A percentile compares a stretch with the other conserved stretches of the same genome.
These are phyloP conservation scores for Brachionus plicatilis DNA, from an alignment of 1,140 invertebrate species.

Conservation along the genomic window DNA sequence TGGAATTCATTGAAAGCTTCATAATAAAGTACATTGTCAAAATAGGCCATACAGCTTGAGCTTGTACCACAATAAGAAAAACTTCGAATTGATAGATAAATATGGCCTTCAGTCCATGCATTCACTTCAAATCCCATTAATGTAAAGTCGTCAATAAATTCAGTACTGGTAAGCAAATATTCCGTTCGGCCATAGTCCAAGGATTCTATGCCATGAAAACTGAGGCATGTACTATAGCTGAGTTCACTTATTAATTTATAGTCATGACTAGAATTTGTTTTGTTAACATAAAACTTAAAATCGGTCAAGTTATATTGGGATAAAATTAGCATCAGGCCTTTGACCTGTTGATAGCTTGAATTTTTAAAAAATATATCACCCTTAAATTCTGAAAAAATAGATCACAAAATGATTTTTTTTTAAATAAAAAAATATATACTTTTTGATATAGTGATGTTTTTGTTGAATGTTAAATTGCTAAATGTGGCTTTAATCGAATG, in stretches of 20 bases:
- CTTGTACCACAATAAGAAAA: neutral
- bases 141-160: neutral
- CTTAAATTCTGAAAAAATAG: neutral
- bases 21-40: neutral
- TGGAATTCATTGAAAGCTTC: neutral
- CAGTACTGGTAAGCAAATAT: neutral
- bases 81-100: neutral
- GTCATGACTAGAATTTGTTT: neutral
- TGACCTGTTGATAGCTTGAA: neutral
- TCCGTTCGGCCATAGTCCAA: neutral
- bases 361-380: neutral
- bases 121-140: neutral
- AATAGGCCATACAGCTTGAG: neutral
- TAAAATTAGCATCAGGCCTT: neutral
- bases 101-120: neutral
- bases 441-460: neutral
- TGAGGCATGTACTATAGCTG: neutral
- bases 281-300: neutral
- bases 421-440: neutral
- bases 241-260: neutral
- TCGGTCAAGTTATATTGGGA: neutral
- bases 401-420: neutral
- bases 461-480: neutral
- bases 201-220: neutral
- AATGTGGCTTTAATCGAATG: neutral